These are phyloP conservation scores for Hipparchia semele DNA, from an alignment of 2,888 invertebrate species.

Conservation along the genomic window DNA sequence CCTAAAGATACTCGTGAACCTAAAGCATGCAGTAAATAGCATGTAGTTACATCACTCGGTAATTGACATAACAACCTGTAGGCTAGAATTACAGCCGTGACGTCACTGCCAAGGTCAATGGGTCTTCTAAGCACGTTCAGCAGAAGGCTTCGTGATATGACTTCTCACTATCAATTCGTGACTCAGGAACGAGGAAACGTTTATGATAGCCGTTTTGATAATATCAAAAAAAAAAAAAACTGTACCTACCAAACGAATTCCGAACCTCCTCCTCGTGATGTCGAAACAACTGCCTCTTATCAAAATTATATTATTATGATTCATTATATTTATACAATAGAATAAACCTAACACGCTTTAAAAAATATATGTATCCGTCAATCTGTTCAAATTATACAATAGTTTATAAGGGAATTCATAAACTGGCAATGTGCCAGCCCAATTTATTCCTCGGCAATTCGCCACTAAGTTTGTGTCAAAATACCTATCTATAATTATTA, in stretches of 20 bases:
- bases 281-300: too few relatives aligned
- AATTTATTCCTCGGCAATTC: too few relatives aligned
- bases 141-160: slow-evolving; percentile 60
- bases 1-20: background rate
- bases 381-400: too few relatives aligned
- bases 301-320: too few relatives aligned
- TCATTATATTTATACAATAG: too few relatives aligned
- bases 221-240: background rate
- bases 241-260: too few relatives aligned
- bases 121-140: slow-evolving; percentile 60
- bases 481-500: background rate
- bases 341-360: too few relatives aligned
- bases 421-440: too few relatives aligned
- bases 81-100: slow-evolving; percentile 55
- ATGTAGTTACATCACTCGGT: slow-evolving; percentile 27
- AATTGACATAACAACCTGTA: slow-evolving; percentile 39
- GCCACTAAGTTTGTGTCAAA: too few relatives aligned
- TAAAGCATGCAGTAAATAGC: slow-evolving; percentile 11
- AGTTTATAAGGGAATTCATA: too few relatives aligned
- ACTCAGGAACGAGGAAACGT: slow-evolving; percentile 63
- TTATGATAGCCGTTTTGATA: slow-evolving; percentile 17
- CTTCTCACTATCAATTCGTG: slow-evolving; percentile 51
- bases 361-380: too few relatives aligned
- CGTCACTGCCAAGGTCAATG: slow-evolving; percentile 63
- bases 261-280: too few relatives aligned